Evolutionary conservation across 2,797 vertebrate genomes (phyloP).

Genomic region (Forpus xanthops): DNA sequence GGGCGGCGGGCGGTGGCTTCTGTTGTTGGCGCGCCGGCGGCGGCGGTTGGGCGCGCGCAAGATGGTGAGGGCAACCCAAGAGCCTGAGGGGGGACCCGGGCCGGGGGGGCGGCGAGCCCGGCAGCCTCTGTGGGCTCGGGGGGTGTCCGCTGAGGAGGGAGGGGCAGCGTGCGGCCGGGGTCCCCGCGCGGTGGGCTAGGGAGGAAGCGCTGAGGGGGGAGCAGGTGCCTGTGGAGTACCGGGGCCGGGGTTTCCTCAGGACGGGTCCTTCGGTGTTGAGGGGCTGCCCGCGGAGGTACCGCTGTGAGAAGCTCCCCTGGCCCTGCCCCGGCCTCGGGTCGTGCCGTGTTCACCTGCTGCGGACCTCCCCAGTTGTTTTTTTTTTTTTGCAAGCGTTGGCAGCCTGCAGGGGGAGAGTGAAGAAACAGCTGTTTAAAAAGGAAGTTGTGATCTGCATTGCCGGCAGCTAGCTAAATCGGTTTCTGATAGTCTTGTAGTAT

Average conservation of each 20-base stretch:
- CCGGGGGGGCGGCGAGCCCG: too few relatives aligned
- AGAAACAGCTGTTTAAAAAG: not conserved
- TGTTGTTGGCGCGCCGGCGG: not conserved
- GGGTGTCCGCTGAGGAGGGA: not conserved
- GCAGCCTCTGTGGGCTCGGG: not conserved
- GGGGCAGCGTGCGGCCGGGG: not conserved
- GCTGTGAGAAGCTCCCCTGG: not conserved
- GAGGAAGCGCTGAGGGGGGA: not conserved
- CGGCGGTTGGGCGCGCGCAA: not conserved
- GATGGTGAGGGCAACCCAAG: constrained; percentile 21
- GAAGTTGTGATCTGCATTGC: not conserved
- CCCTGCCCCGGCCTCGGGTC: too few relatives aligned
- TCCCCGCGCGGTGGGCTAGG: not conserved
- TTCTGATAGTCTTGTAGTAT: not conserved
- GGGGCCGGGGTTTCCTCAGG: not conserved
- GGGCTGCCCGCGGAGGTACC: not conserved
- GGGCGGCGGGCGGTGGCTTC: not conserved
- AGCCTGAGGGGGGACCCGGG: not conserved
- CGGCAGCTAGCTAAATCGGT: not conserved
- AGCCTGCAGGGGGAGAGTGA: not conserved
- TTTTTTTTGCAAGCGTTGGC: not conserved
- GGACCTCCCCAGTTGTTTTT: not conserved
- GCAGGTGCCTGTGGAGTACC: not conserved
- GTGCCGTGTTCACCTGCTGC: not conserved
- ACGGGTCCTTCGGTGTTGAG: too few relatives aligned